A percentile compares a stretch with the other conserved stretches of the same genome.
These are phyloP conservation scores for Lacerta bilineata DNA, from an alignment of 2,797 vertebrate genomes.

Conservation along the genomic window DNA sequence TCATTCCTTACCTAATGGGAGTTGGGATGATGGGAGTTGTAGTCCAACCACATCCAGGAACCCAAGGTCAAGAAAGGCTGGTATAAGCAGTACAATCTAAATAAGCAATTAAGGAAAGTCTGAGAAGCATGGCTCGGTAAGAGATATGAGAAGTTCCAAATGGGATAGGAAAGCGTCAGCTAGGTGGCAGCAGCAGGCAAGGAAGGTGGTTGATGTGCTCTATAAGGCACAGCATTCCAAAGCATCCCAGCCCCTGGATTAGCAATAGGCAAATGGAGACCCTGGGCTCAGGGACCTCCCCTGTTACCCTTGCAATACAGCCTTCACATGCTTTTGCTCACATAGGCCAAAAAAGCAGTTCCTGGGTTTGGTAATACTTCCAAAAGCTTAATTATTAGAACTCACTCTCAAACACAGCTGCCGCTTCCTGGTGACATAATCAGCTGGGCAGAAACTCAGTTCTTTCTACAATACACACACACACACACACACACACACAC, in stretches of 20 bases:
- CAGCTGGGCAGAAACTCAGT: not conserved
- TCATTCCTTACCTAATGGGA: too few species aligned
- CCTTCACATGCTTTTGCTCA: not conserved
- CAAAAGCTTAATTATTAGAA: constrained; percentile 9
- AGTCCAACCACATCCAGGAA: too few species aligned
- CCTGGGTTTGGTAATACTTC: not conserved
- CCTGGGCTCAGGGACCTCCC: not conserved
- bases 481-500: too few species aligned
- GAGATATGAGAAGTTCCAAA: not conserved
- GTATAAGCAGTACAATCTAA: too few species aligned
- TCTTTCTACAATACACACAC: not conserved
- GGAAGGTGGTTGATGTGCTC: not conserved
- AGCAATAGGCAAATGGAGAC: not conserved
- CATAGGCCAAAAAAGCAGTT: not conserved
- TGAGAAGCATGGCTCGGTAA: not conserved
- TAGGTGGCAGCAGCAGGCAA: not conserved
- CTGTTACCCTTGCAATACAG: not conserved
- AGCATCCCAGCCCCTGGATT: not conserved
- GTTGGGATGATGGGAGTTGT: too few species aligned
- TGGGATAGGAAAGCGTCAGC: not conserved
- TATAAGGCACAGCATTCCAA: not conserved
- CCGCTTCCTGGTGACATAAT: constrained; percentile 1
- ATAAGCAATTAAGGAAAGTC: not conserved
- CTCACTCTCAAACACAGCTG: constrained; percentile 1
- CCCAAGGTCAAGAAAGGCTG: too few species aligned